These are phyloP conservation scores for Abramis brama DNA, from an alignment of 2,113 vertebrate species.

Conservation along the genomic window DNA sequence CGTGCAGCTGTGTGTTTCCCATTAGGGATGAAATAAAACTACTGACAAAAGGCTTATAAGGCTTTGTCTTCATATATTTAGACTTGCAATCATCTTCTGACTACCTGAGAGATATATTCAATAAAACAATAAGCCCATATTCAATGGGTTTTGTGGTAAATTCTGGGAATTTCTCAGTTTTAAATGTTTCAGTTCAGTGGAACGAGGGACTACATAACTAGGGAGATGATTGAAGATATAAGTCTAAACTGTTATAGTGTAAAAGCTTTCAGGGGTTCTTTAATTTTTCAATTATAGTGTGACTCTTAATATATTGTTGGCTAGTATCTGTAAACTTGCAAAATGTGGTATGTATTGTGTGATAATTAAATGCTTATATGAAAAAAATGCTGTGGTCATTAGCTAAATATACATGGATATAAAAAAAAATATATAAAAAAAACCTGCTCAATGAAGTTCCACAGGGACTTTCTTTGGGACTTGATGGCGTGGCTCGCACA, in stretches of 20 bases:
- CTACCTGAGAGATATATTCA: neutral
- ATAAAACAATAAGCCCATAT: neutral
- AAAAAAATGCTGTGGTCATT: neutral
- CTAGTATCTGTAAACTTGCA: neutral
- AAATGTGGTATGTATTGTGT: neutral
- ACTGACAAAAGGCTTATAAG: neutral
- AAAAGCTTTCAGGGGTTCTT: neutral
- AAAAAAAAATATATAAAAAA: neutral
- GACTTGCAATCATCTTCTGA: neutral
- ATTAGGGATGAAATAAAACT: too few species aligned
- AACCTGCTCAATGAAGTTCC: neutral
- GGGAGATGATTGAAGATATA: neutral
- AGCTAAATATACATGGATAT: neutral
- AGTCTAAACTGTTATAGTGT: too few species aligned
- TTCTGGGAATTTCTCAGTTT: neutral
- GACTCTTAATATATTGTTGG: neutral
- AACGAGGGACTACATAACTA: neutral
- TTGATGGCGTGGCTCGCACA: neutral
- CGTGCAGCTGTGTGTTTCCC: too few species aligned
- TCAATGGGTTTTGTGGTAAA: neutral
- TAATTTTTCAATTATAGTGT: neutral
- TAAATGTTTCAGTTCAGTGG: neutral
- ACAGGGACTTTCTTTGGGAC: neutral
- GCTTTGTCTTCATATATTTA: neutral
- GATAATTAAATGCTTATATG: neutral